Evolutionary conservation across 2,797 vertebrate genomes (phyloP).

Genomic region (Carduelis carduelis): DNA sequence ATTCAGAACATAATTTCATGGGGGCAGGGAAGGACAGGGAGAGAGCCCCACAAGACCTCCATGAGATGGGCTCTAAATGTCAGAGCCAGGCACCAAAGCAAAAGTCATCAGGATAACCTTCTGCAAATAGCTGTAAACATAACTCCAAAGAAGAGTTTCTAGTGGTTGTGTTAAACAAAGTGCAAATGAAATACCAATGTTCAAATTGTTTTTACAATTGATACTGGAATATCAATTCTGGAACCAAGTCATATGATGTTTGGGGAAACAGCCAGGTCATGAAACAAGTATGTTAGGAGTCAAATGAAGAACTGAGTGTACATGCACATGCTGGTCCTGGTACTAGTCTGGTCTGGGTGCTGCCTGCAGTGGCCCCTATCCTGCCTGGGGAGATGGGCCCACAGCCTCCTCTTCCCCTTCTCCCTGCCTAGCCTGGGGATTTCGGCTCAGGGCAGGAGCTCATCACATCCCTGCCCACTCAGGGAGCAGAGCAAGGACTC

Average conservation of each 20-base stretch:
- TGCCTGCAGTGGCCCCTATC: not conserved
- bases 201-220: not conserved
- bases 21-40: not conserved
- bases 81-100: not conserved
- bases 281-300: not conserved
- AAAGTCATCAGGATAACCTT: not conserved
- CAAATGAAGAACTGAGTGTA: not conserved
- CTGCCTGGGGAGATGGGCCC: fast-evolving
- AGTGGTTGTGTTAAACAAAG: not conserved
- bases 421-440: not conserved
- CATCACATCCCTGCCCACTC: fast-evolving
- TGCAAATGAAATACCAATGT: not conserved
- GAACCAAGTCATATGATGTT: not conserved
- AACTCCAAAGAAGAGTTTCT: not conserved
- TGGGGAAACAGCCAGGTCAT: not conserved
- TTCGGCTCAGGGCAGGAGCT: fast-evolving
- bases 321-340: not conserved
- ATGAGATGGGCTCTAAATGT: not conserved
- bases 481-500: not conserved
- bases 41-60: too few relatives aligned
- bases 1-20: not conserved
- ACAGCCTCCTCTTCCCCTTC: not conserved
- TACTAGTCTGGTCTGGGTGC: not conserved
- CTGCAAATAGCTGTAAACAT: not conserved
- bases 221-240: too few relatives aligned